Conservation (phyloP, 2,888 invertebrate species). For the Quadroppia sp. region DNA sequence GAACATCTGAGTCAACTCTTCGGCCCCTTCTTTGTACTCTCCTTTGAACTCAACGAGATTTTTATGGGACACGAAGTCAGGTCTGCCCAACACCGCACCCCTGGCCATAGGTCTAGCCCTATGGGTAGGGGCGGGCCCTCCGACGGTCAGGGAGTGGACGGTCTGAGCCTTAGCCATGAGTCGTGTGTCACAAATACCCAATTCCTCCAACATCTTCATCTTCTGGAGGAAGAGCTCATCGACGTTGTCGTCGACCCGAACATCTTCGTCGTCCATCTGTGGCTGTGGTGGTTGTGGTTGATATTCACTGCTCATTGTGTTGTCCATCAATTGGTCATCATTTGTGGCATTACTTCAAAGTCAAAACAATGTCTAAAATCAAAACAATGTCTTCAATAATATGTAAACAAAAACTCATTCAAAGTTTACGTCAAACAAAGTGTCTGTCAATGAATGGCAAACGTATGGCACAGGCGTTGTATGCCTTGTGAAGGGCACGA, state of each 20-base stretch:
- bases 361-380: too few relatives aligned
- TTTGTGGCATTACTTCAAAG: too few relatives aligned
- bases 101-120: neutral
- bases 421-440: too few relatives aligned
- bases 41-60: neutral
- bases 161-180: neutral
- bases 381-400: too few relatives aligned
- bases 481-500: too few relatives aligned
- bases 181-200: neutral
- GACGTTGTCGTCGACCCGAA: neutral
- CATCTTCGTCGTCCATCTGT: neutral
- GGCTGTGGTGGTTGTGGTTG: too few relatives aligned
- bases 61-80: neutral
- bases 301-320: too few relatives aligned
- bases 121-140: neutral
- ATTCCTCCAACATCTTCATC: neutral
- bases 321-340: too few relatives aligned
- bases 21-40: neutral
- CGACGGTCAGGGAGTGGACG: neutral
- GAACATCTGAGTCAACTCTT: neutral
- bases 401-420: too few relatives aligned
- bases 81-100: neutral
- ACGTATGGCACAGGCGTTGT: too few relatives aligned
- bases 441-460: too few relatives aligned
- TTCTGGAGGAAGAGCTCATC: neutral